A percentile compares a stretch with the other conserved stretches of the same genome.
phyloP scores from a whole-genome alignment of 1,140 invertebrate genomes.

The Steinernema khuongi region DNA sequence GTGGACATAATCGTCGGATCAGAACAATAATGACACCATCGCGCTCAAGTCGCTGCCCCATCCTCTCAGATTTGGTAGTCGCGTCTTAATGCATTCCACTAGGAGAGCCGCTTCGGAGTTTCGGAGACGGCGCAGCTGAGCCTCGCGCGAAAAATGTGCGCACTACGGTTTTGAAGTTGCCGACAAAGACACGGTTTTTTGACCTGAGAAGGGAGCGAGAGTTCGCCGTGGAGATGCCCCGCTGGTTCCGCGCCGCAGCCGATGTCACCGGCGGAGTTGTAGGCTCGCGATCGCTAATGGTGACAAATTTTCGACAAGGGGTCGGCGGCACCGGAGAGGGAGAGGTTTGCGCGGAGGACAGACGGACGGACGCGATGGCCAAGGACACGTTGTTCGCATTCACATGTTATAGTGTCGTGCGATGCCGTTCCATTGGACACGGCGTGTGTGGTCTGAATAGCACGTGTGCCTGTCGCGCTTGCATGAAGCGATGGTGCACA shows the following conservation, averaged over 20 bases:
- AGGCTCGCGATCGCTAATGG: neutral
- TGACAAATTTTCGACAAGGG: neutral
- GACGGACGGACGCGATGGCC: neutral
- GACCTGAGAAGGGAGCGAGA: neutral
- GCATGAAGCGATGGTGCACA: no score
- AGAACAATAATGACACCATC: conserved; percentile 15
- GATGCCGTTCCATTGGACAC: neutral
- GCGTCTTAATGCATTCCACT: no score
- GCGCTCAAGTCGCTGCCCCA: conserved; percentile 1
- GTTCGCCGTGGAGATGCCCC: no score
- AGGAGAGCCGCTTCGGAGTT: no score
- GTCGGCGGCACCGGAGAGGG: neutral
- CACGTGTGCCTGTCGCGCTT: no score
- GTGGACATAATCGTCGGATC: conserved; percentile 8
- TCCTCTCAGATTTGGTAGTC: no score
- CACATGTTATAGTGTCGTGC: neutral
- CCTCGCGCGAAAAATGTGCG: neutral
- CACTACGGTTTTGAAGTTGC: neutral
- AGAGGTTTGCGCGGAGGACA: neutral
- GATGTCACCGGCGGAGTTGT: neutral
- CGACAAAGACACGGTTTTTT: neutral
- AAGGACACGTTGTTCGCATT: neutral
- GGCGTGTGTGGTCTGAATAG: neutral
- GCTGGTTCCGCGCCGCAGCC: no score
- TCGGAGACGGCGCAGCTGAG: neutral